Evolutionary conservation across 2,113 vertebrate species (phyloP).

Genomic region (Oncorhynchus mykiss): DNA sequence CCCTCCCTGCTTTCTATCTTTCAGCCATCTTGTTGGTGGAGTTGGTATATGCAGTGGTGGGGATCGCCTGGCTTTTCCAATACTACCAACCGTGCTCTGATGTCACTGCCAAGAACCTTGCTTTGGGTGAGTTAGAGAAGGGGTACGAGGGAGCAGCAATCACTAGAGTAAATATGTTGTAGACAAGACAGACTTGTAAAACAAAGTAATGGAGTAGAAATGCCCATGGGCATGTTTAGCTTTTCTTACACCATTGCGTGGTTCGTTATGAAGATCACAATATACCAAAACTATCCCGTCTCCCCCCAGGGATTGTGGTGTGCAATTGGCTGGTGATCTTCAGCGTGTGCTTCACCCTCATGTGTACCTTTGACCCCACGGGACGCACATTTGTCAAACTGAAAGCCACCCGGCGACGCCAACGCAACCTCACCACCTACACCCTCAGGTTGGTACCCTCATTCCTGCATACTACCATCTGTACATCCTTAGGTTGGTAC

Average conservation of each 20-base stretch:
- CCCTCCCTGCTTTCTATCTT: neutral
- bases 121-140: slow-evolving; percentile 80
- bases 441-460: slow-evolving; percentile 81
- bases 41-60: slow-evolving; percentile 95
- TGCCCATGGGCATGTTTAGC: neutral
- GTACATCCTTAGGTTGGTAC: neutral
- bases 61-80: slow-evolving; percentile 94
- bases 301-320: slow-evolving; percentile 87
- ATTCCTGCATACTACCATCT: neutral
- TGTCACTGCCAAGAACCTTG: slow-evolving; percentile 94
- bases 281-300: neutral
- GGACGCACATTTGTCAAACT: slow-evolving; percentile 97
- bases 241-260: neutral
- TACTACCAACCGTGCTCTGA: slow-evolving; percentile 97
- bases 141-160: neutral
- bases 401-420: slow-evolving; percentile 91
- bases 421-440: slow-evolving; percentile 94
- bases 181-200: neutral
- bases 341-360: slow-evolving; percentile 94
- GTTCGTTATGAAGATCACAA: neutral
- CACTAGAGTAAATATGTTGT: neutral
- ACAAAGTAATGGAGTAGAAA: neutral
- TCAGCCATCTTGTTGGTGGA: slow-evolving; percentile 95
- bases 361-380: slow-evolving; percentile 96
- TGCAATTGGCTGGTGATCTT: slow-evolving; percentile 99